Percentiles rank a stretch among this genome's conserved stretches.
These are phyloP conservation scores for Asobara japonica DNA, from an alignment of 1,140 invertebrate species.

Conservation along the genomic window DNA sequence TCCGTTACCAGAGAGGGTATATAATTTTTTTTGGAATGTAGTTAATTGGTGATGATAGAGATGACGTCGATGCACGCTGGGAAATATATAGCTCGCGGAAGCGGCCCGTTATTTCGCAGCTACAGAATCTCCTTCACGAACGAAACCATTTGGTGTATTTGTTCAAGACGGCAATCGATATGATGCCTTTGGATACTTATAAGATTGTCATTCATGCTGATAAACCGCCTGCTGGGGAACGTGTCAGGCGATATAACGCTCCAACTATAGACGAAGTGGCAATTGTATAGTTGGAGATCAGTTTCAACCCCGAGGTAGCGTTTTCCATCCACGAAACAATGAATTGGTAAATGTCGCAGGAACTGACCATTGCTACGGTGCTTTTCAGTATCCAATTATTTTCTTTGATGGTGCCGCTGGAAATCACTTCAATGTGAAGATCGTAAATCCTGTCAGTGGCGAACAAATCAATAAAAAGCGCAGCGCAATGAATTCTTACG, in stretches of 20 bases:
- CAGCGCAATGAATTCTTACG: constrained; percentile 54
- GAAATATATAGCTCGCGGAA: not conserved
- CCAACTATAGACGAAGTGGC: constrained; percentile 7
- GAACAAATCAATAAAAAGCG: constrained; percentile 48
- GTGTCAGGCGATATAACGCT: constrained; percentile 6
- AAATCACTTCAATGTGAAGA: constrained; percentile 53
- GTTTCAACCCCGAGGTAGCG: not conserved
- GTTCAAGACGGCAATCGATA: no score
- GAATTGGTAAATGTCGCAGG: not conserved
- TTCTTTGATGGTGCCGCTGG: constrained; percentile 59
- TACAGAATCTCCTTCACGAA: no score
- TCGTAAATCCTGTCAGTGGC: constrained; percentile 37
- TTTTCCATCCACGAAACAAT: not conserved
- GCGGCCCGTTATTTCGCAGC: no score
- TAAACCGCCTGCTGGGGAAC: constrained; percentile 2
- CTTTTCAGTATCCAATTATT: constrained; percentile 42
- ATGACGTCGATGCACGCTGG: not conserved
- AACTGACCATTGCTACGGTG: constrained; percentile 30
- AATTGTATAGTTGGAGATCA: constrained; percentile 1
- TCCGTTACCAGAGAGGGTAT: constrained; percentile 40
- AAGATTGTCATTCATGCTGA: not conserved
- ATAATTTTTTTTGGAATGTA: constrained; percentile 52
- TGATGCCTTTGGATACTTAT: constrained; percentile 3
- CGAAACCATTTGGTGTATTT: no score
- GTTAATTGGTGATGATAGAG: constrained; percentile 38